Percentiles rank a stretch among this genome's conserved stretches.
phyloP scores from a whole-genome alignment of 2,888 invertebrate genomes.

The Volucella inflata region DNA sequence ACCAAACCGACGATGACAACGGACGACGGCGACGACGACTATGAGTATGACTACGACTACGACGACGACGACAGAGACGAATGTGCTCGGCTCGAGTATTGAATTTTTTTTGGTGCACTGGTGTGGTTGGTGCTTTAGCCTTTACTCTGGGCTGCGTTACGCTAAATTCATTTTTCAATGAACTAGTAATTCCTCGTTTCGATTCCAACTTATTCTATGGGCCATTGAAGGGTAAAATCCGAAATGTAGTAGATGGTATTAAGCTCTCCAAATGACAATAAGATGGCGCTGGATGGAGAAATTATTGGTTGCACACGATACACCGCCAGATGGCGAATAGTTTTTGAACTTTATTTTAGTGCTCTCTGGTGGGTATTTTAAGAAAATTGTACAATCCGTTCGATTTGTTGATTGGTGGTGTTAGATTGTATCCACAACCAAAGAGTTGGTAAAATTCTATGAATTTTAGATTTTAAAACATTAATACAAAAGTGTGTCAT shows the following conservation, averaged over 20 bases:
- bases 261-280: not conserved
- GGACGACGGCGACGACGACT: constrained; percentile 42
- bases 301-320: not conserved
- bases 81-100: constrained; percentile 15
- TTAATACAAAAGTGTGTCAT: too few species aligned
- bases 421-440: not conserved
- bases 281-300: constrained; percentile 23
- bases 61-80: constrained; percentile 66
- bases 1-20: constrained; percentile 32
- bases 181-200: constrained; percentile 55
- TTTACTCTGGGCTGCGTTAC: constrained; percentile 61
- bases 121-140: constrained; percentile 34
- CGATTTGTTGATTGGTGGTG: not conserved
- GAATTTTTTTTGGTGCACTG: constrained; percentile 16
- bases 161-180: constrained; percentile 70
- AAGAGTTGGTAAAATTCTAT: not conserved
- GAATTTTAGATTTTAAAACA: too few species aligned
- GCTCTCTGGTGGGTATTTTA: not conserved
- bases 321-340: constrained; percentile 5
- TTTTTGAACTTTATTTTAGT: accelerated
- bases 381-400: not conserved
- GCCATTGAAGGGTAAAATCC: constrained; percentile 56
- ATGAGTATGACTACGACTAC: not conserved
- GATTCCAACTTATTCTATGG: constrained; percentile 48
- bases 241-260: constrained; percentile 48